Evolutionary conservation across 53 echinoderm and acorn worm species (phyloP), one percentile per base, ranked within the genome.

Genomic region (Astropecten irregularis): DNA sequence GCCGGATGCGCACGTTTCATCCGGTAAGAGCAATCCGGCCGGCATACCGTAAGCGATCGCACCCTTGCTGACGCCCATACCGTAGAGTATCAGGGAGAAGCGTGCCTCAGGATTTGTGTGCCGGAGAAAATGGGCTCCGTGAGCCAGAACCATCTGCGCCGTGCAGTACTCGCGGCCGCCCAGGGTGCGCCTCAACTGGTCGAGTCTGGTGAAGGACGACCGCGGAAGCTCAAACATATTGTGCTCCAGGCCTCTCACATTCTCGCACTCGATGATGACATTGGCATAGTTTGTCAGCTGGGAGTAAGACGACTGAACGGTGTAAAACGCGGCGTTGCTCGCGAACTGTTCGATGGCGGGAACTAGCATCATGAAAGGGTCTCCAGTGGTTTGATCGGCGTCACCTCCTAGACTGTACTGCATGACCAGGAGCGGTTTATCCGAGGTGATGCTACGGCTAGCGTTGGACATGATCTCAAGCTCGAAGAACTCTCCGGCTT

Each of bases 351-450:
- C 89, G 35, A 96, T 44, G 13, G 91, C 93, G 8, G 96, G 96
- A 4, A 96, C 93, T 10, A 91, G 49, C 87, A 91, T 96, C 96
- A 96, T 96, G 49, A 93, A 96, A 8, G 96, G 96, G 42, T 96
- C 96, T 3, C 89, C 93, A 33, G 50, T 73, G 36, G 93, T 83
- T 33, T 81, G 76, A 52, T 96, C 96, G 6, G 89, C 83, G 33
- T 66, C 73, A 6, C 93, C 93, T 7, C 96, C 96, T 53, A 93
- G 91, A 38, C 89, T 93, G 59, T 91, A 96, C 71, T 96, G 96
- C 72, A 96, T 83, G 13, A 96, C 87, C 32, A 93, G 89, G 23
- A 93, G 74, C 1, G 96, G 93, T n/a, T 91, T 76, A 51, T 89
- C 60, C 2, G 91, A 61, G 8, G 52, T 73, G 11, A 96, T 90